Conservation (phyloP, 2,888 invertebrate genomes). For the Pimpla rufipes region DNA sequence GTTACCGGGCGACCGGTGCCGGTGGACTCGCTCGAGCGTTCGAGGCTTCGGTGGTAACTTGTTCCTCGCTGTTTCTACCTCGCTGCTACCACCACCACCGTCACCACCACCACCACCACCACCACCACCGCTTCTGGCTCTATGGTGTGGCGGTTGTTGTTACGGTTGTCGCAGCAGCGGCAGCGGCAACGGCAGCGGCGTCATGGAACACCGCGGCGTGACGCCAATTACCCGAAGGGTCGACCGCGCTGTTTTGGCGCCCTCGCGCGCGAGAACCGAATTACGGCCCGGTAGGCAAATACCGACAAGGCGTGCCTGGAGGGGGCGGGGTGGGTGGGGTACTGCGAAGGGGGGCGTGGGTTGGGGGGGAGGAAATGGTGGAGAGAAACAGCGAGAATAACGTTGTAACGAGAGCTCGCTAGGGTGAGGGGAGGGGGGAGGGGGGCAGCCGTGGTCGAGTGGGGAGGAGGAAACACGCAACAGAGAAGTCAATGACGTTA, state of each 20-base stretch:
- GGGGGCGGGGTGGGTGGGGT: no score
- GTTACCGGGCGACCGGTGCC: slow-evolving; percentile 53
- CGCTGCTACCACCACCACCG: slow-evolving; percentile 5
- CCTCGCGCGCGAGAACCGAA: slow-evolving; percentile 77
- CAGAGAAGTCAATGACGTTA: slow-evolving; percentile 20
- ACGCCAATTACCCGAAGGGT: slow-evolving; percentile 80
- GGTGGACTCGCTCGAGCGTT: slow-evolving; percentile 47
- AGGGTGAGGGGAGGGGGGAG: background rate
- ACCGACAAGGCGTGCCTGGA: slow-evolving; percentile 51
- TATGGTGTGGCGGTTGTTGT: slow-evolving; percentile 49
- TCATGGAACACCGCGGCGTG: slow-evolving; percentile 77
- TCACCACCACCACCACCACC: slow-evolving; percentile 13
- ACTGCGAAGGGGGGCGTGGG: no score
- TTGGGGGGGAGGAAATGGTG: slow-evolving; percentile 39
- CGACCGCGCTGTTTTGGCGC: slow-evolving; percentile 78
- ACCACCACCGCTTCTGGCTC: no score
- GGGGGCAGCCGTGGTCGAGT: background rate
- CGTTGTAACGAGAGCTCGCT: slow-evolving; percentile 56
- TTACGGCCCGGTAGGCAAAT: slow-evolving; percentile 71
- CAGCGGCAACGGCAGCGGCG: slow-evolving; percentile 50
- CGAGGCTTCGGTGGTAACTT: slow-evolving; percentile 44
- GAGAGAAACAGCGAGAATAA: slow-evolving; percentile 55
- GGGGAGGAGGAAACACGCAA: background rate
- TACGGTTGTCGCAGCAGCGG: slow-evolving; percentile 48
- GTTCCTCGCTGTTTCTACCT: slow-evolving; percentile 44